Evolutionary conservation across 2,113 vertebrate species (phyloP).

Genomic region (Mionectes macconnelli): DNA sequence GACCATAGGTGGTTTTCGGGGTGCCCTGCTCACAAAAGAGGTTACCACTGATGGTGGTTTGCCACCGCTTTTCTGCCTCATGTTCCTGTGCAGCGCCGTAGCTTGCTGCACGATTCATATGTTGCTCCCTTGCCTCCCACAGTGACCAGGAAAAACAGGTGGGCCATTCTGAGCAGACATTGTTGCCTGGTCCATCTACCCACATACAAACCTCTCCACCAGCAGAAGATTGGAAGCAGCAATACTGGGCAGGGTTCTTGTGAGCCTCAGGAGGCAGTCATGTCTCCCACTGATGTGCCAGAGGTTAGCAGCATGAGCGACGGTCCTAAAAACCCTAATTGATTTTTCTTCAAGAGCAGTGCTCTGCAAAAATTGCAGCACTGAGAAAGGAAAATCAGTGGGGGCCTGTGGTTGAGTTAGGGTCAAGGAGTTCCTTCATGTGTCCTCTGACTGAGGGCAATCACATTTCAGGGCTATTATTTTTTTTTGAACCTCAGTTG

Average conservation of each 20-base stretch:
- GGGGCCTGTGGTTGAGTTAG: rapidly evolving
- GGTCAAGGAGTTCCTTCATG: neutral
- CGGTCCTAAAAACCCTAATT: neutral
- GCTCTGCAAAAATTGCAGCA: neutral
- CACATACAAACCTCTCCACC: rapidly evolving
- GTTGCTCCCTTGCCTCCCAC: neutral
- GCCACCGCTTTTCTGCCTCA: rapidly evolving
- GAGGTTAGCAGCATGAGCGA: neutral
- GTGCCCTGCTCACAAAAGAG: rapidly evolving
- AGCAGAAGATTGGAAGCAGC: neutral
- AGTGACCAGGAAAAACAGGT: neutral
- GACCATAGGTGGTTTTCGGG: neutral
- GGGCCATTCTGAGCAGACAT: neutral
- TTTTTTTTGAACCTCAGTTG: neutral
- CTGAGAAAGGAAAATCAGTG: neutral
- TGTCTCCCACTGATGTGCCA: rapidly evolving
- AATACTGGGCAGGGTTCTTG: neutral
- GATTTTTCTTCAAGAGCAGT: neutral
- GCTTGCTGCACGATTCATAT: neutral
- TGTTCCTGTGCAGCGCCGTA: rapidly evolving
- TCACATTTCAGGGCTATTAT: rapidly evolving
- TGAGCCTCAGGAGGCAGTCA: neutral
- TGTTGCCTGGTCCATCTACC: neutral
- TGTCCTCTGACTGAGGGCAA: neutral
- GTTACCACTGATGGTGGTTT: rapidly evolving